These are phyloP conservation scores for Gopherus flavomarginatus DNA, from an alignment of 2,113 vertebrate species.

Conservation along the genomic window DNA sequence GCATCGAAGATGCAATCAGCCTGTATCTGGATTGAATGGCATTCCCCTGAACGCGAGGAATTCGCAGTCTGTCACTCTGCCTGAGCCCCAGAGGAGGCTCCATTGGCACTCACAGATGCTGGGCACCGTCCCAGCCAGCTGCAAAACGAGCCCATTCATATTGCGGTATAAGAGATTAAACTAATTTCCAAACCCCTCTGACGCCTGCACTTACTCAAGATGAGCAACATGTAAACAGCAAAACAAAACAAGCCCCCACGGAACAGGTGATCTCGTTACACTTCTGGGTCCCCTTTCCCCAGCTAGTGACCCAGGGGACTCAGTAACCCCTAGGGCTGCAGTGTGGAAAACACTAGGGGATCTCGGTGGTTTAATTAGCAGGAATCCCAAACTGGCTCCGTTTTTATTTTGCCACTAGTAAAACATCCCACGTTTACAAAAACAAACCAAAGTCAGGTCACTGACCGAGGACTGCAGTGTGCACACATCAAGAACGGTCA, in stretches of 20 bases:
- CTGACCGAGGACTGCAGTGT: neutral
- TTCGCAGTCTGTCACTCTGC: neutral
- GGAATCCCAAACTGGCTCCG: neutral
- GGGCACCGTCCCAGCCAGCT: neutral
- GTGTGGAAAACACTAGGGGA: neutral
- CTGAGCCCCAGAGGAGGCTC: accelerated
- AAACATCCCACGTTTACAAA: neutral
- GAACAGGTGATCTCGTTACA: neutral
- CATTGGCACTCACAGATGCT: too few relatives aligned
- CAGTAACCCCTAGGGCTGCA: neutral
- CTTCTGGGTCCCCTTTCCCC: neutral
- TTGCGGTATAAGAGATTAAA: neutral
- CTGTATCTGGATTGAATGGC: neutral
- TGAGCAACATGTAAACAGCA: neutral
- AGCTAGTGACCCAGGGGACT: accelerated
- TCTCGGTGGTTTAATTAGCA: neutral
- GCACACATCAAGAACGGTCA: neutral
- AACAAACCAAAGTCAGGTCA: neutral
- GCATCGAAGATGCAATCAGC: neutral
- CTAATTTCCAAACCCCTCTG: neutral
- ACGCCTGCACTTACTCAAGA: neutral
- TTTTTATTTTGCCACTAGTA: neutral
- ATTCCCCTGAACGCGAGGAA: neutral
- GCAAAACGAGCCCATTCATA: neutral
- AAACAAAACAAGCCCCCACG: too few relatives aligned